A percentile compares a stretch with the other conserved stretches of the same genome.
Conservation (phyloP, 2,888 invertebrate species). For the Rutpela maculata region DNA sequence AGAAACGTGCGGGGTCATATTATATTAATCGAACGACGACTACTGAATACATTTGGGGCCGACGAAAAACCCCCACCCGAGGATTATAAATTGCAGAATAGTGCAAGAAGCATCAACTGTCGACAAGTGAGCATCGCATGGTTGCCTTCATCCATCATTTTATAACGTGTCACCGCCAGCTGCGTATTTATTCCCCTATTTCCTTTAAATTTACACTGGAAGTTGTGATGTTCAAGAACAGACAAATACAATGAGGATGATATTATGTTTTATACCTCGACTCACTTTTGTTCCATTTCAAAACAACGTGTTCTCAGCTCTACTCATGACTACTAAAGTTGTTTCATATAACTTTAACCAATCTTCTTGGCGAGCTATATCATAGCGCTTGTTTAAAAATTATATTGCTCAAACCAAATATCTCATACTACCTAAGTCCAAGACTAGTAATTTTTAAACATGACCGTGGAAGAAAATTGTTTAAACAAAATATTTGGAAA, state of each 20-base stretch:
- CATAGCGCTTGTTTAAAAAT: conserved; percentile 16
- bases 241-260: conserved; percentile 31
- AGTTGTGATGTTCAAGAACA: conserved; percentile 36
- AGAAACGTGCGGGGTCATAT: too few relatives aligned
- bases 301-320: conserved; percentile 12
- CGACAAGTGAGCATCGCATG: conserved; percentile 37
- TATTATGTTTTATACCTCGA: conserved; percentile 28
- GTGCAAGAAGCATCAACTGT: conserved; percentile 38
- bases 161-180: conserved; percentile 40
- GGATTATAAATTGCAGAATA: conserved; percentile 35
- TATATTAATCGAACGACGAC: neutral
- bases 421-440: too few relatives aligned
- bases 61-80: conserved; percentile 8
- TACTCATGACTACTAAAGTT: conserved; percentile 14
- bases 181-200: conserved; percentile 38
- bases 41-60: conserved; percentile 10
- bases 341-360: conserved; percentile 8
- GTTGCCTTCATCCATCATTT: conserved; percentile 39
- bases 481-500: too few relatives aligned
- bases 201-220: conserved; percentile 37
- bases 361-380: conserved; percentile 3
- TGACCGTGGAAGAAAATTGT: too few relatives aligned
- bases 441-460: too few relatives aligned
- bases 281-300: conserved; percentile 5
- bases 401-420: too few relatives aligned